Evolutionary conservation across 2,113 vertebrate genomes (phyloP).

Genomic region (Myocastor coypus): DNA sequence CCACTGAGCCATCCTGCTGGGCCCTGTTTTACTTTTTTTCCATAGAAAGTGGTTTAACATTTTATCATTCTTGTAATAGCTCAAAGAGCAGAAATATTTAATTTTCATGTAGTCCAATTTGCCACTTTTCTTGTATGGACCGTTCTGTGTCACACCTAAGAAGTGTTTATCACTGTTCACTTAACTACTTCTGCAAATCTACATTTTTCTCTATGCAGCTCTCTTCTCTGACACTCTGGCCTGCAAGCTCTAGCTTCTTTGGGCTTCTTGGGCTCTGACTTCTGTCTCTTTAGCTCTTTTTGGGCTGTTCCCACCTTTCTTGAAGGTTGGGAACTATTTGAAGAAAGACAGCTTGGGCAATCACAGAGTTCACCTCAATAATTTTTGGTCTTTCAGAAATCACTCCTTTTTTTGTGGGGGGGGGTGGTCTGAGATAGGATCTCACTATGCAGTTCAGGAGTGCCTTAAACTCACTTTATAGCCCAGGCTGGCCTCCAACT

Average conservation of each 20-base stretch:
- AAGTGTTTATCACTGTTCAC: not conserved
- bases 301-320: not conserved
- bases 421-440: not conserved
- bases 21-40: not conserved
- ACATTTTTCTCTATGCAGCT: not conserved
- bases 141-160: not conserved
- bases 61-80: slow-evolving; percentile 7
- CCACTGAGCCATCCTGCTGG: too few species aligned
- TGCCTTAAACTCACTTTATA: not conserved
- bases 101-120: slow-evolving; percentile 18
- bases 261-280: not conserved
- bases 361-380: not conserved
- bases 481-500: not conserved
- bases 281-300: not conserved
- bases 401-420: not conserved
- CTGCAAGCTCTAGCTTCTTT: not conserved
- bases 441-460: not conserved
- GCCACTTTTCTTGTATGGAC: not conserved
- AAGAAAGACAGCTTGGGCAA: not conserved
- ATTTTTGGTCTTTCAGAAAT: not conserved
- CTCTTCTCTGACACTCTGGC: not conserved
- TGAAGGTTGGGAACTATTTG: not conserved
- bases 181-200: not conserved
- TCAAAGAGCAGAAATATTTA: not conserved
- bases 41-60: not conserved